Base-by-base conservation (phyloP, 1,140 invertebrate species). In the Nylanderia fulva region DNA sequence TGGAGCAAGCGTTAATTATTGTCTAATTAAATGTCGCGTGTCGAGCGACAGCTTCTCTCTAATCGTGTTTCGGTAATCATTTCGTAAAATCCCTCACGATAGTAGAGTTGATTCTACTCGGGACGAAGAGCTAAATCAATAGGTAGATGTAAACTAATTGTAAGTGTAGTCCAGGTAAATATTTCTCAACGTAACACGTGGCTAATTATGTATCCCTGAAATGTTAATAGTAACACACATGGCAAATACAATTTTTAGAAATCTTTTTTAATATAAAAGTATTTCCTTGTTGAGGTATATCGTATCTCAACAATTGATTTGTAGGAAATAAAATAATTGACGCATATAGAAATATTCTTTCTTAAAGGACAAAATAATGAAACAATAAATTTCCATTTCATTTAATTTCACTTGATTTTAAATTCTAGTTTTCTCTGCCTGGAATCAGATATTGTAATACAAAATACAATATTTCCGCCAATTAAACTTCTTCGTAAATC, bases 11-110 rank as follows among this genome's bases (percentile, higher is more conserved):
- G 84, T 85, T 90, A 89, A 90, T 90, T 90, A 90, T 86, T 79
- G 89, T 84, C 88, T 85, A 89, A 90, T 89, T 88, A 89, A 90
- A 86, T 80, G 83, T 86, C 85, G 85, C 86, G 80, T 84, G 71
- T 86, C 71, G 82, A 58, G 76, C 87, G 76, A 75, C 79, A 86
- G 75, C 85, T 88, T 90, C 45, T 48, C 45, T 48, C 86, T 88
- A 90, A 90, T 90, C 89, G 76, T 74, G 88, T 84, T 85, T 84
- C 63, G 45, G 76, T 79, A 79, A 79, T 42, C 45, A 79, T 79
- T 79, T 68, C 15, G 76, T 54, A 79, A 79, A 79, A 79, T 79
- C 9, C 61, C 75, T 42, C 76, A 69, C 76, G 76, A 68, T 45
- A 42, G 75, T 39, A 69, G 45, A 63, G 76, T 79, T 79, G 76